phyloP scores from a whole-genome alignment of 2,888 invertebrate species.

The Netelia melanura region DNA sequence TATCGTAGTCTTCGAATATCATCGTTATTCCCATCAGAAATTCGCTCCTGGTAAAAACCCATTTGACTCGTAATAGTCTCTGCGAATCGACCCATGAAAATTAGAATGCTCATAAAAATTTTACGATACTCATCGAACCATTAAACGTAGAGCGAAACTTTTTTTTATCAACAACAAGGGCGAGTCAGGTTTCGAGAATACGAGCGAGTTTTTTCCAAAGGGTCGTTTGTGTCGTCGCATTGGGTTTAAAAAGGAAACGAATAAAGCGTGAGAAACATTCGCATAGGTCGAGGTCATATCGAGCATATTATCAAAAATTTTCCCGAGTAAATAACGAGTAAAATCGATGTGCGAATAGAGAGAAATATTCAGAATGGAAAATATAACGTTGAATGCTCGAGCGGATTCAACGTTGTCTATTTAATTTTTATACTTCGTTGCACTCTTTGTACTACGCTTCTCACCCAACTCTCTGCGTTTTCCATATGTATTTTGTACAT shows the following conservation, averaged over 20 bases:
- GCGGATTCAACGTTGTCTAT: slow-evolving; percentile 38
- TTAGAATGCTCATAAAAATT: no score
- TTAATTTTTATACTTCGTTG: slow-evolving; percentile 52
- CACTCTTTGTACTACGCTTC: slow-evolving; percentile 1
- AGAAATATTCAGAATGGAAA: slow-evolving; percentile 7
- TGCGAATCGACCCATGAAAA: no score
- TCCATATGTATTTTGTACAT: background rate
- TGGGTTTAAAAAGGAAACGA: no score
- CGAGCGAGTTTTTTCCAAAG: no score
- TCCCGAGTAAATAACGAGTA: background rate
- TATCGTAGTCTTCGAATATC: slow-evolving; percentile 4
- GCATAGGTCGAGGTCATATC: no score
- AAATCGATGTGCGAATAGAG: slow-evolving; percentile 17
- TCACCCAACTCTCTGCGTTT: background rate
- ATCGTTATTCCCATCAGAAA: background rate
- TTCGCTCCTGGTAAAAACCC: background rate
- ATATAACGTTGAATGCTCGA: slow-evolving; percentile 9
- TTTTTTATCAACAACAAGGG: no score
- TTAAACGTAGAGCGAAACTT: no score
- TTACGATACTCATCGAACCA: no score
- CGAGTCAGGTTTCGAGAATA: no score
- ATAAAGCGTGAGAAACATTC: background rate
- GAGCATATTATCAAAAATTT: background rate
- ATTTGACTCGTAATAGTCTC: no score
- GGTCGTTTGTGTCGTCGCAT: no score